A percentile compares a stretch with the other conserved stretches of the same genome.
Conservation (phyloP, 2,888 invertebrate genomes). For the Byasa hedistus region DNA sequence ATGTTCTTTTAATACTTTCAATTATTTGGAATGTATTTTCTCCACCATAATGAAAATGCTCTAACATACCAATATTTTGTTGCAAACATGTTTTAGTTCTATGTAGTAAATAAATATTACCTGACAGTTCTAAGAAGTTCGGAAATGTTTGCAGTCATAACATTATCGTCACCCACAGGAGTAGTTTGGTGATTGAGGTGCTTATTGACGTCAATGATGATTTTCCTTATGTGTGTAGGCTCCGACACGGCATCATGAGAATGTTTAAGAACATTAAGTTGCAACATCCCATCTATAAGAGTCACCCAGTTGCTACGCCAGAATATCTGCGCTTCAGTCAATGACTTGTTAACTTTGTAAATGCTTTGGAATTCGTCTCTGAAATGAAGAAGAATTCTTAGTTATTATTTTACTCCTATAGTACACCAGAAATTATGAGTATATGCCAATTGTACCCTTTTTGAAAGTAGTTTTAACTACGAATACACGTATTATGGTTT, state of each 20-base stretch:
- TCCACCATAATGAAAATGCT: too few species aligned
- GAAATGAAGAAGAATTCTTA: conserved; percentile 26
- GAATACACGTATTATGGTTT: too few species aligned
- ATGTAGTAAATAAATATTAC: conserved; percentile 35
- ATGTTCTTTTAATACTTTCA: not conserved
- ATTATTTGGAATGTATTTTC: not conserved
- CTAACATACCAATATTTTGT: not conserved
- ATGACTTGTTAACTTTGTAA: conserved; percentile 38
- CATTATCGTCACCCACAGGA: conserved; percentile 27
- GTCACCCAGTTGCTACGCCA: conserved; percentile 90
- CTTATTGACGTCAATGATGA: conserved; percentile 44
- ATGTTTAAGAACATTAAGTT: conserved; percentile 84
- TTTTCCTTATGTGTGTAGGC: conserved; percentile 69
- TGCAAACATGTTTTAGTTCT: not conserved
- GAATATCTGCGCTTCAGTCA: conserved; percentile 55
- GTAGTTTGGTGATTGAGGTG: conserved; percentile 34
- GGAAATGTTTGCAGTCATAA: conserved; percentile 38
- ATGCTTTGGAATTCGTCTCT: conserved; percentile 54
- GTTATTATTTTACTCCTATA: too few species aligned
- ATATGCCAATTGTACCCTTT: too few species aligned
- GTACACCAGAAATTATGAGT: too few species aligned
- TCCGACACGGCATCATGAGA: conserved; percentile 81
- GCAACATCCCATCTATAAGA: conserved; percentile 90
- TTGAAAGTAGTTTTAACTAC: too few species aligned
- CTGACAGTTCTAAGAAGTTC: conserved; percentile 39